Evolutionary conservation across 2,113 vertebrate species (phyloP).

Genomic region (Corythornis madagascariensis): DNA sequence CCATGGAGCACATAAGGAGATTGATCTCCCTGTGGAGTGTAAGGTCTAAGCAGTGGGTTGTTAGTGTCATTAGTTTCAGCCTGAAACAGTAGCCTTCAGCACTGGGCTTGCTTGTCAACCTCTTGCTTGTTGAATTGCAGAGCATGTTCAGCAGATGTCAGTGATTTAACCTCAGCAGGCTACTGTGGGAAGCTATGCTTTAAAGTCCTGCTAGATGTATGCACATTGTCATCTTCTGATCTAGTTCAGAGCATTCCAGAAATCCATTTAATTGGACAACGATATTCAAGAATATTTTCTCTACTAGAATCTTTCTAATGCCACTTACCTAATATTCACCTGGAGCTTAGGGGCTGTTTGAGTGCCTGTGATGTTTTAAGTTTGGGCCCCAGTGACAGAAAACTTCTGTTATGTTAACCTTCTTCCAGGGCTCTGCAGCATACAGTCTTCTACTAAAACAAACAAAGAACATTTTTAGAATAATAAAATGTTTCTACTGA

Average conservation of each 20-base stretch:
- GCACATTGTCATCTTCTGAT: not conserved
- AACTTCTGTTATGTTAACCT: not conserved
- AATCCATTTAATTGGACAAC: not conserved
- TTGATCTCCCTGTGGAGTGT: not conserved
- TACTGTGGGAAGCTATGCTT: not conserved
- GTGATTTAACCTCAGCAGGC: not conserved
- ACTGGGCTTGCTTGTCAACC: not conserved
- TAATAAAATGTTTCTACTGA: not conserved
- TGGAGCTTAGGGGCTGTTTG: not conserved
- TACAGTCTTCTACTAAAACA: not conserved
- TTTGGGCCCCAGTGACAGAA: not conserved
- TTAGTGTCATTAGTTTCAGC: not conserved
- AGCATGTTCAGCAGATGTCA: not conserved
- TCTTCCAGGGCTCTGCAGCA: not conserved
- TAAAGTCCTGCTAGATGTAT: not conserved
- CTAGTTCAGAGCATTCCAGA: not conserved
- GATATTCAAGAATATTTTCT: not conserved
- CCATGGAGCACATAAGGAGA: too few species aligned
- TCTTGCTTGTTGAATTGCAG: not conserved
- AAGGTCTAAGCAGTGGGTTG: not conserved
- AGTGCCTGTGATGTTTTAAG: not conserved
- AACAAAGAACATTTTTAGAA: not conserved
- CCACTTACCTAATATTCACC: not conserved
- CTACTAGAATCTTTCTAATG: not conserved
- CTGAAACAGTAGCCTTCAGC: not conserved